Evolutionary conservation across 2,797 vertebrate species (phyloP).

Genomic region (Diceros bicornis): DNA sequence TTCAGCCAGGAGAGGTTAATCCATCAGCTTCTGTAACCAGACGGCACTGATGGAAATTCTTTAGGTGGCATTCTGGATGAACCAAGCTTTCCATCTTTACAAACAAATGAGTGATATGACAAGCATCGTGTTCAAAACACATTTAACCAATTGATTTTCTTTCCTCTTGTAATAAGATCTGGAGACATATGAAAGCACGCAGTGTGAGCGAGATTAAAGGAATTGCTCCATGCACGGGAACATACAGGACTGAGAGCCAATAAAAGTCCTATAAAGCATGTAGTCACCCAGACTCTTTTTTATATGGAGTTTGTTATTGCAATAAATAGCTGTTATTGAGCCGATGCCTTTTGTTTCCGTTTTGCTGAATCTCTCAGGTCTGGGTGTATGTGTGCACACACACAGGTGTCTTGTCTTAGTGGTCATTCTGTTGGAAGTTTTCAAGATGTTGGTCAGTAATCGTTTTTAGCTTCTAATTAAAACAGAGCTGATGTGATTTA

Average conservation of each 20-base stretch:
- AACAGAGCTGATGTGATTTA: background rate
- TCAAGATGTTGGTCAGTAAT: conserved; percentile 23
- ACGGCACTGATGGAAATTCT: conserved; percentile 93
- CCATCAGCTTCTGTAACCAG: conserved; percentile 94
- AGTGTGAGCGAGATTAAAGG: conserved; percentile 90
- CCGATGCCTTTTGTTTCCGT: conserved; percentile 85
- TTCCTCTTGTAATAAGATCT: conserved; percentile 97
- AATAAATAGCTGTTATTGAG: conserved; percentile 91
- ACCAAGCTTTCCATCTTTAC: conserved; percentile 93
- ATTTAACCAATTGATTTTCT: conserved; percentile 99
- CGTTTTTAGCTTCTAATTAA: conserved; percentile 62
- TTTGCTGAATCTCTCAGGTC: conserved; percentile 74
- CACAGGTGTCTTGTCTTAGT: background rate
- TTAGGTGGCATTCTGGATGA: conserved; percentile 95
- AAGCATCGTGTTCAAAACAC: conserved; percentile 94
- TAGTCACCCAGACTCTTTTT: conserved; percentile 87
- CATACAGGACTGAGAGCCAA: conserved; percentile 83
- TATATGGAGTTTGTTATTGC: conserved; percentile 91
- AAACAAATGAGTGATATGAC: conserved; percentile 99
- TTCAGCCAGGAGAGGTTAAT: conserved; percentile 93
- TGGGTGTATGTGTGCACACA: background rate
- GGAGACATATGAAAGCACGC: conserved; percentile 95
- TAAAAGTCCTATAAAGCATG: conserved; percentile 88
- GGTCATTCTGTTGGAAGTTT: conserved; percentile 51
- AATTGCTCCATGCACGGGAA: conserved; percentile 85